Conservation (phyloP, 1,140 invertebrate genomes). For the Drosophila lowei region DNA sequence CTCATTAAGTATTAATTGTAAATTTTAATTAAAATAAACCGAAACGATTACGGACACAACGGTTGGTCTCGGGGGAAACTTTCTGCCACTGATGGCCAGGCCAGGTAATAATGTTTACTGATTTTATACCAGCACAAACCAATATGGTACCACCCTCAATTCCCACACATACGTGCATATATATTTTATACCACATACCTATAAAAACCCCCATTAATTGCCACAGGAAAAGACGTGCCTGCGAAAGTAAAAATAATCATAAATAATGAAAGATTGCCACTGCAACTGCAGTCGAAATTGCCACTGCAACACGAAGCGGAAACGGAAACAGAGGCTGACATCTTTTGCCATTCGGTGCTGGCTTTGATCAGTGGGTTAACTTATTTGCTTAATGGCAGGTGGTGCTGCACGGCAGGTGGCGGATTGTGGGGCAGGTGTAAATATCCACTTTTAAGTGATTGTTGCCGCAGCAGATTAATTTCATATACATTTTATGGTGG, state of each 20-base stretch:
- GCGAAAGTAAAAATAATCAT: slow-evolving; percentile 50
- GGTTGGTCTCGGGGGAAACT: slow-evolving; percentile 6
- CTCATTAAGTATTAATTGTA: slow-evolving; percentile 82
- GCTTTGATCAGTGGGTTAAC: slow-evolving; percentile 41
- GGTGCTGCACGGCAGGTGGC: background rate
- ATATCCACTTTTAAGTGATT: slow-evolving; percentile 38
- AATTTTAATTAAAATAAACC: slow-evolving; percentile 82
- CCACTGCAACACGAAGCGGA: background rate
- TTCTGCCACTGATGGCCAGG: slow-evolving; percentile 44
- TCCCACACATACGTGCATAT: background rate
- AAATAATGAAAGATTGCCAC: slow-evolving; percentile 51
- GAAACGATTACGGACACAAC: slow-evolving; percentile 57
- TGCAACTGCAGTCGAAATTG: slow-evolving; percentile 2
- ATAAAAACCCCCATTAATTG: slow-evolving; percentile 58
- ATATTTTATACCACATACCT: slow-evolving; percentile 8
- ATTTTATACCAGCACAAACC: slow-evolving; percentile 29
- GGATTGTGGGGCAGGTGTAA: background rate
- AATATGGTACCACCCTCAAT: slow-evolving; percentile 5
- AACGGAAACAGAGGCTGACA: slow-evolving; percentile 17
- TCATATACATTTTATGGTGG: background rate
- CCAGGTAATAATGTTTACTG: slow-evolving; percentile 72
- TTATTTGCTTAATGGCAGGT: slow-evolving; percentile 17
- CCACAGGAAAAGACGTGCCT: slow-evolving; percentile 30
- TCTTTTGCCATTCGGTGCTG: slow-evolving; percentile 10
- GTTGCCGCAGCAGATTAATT: slow-evolving; percentile 37